Base-by-base conservation (phyloP, 2,888 invertebrate species). In the Acanthoscelides obtectus region DNA sequence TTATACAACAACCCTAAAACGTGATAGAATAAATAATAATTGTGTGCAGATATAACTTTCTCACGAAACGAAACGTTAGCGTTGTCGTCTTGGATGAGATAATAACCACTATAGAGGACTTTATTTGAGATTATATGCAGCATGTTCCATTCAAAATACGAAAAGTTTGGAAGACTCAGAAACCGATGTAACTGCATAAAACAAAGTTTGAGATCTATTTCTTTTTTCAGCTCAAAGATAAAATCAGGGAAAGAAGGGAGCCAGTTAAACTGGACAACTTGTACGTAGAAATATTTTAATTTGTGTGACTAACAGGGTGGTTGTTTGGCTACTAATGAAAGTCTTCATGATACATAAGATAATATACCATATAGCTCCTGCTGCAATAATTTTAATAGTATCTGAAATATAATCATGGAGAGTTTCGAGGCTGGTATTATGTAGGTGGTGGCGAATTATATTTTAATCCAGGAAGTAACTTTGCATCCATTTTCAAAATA, bases 161-260 rank as follows among this genome's bases (percentile, higher is more conserved):
- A n/a, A n/a, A n/a, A n/a, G n/a, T n/a, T n/a, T n/a, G n/a, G n/a
- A n/a, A n/a, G n/a, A n/a, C n/a, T n/a, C n/a, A n/a, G n/a, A n/a
- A n/a, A n/a, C n/a, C n/a, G n/a, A n/a, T n/a, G n/a, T n/a, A n/a
- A n/a, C 45, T 45, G 17, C 5, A 45, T 1, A 17, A 45, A 1
- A 45, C 45, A 45, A 45, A 45, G 5, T 12, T 6, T 45, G 45
- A 45, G 45, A 45, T 45, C 45, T 45, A 12, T 45, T 45, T 45
- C 45, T 66, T 66, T 66, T 66, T 66, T 66, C 66, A 66, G 66
- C 66, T 66, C 66, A 66, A 66, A 66, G 66, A 66, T 66, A 66
- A 66, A 66, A 66, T 66, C 66, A 66, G 22, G 66, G 66, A 66
- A 21, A 20, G 66, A 66, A 6, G 66, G 22, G 66, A 20, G 22